phyloP scores from a whole-genome alignment of 2,888 invertebrate genomes.

The Anoplius nigerrimus region DNA sequence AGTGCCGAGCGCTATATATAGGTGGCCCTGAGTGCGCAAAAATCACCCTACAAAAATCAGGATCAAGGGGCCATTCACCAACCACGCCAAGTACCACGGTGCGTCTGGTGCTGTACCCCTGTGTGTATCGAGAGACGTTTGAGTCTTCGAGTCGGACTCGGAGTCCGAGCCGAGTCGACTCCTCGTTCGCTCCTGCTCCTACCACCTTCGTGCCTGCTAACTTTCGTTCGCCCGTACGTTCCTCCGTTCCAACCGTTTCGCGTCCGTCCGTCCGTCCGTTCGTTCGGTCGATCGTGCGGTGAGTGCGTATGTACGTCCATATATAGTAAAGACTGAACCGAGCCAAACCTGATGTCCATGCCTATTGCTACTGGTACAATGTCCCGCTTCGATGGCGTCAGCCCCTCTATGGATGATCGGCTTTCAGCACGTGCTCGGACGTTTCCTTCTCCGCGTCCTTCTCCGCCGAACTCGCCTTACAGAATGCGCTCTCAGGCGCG shows the following conservation, averaged over 20 bases:
- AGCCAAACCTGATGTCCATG: constrained; percentile 22
- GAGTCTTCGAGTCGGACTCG: neutral
- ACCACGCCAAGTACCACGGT: constrained; percentile 44
- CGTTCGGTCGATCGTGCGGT: constrained; percentile 1
- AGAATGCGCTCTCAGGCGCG: too few relatives aligned
- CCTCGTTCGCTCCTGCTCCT: neutral
- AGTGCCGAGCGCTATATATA: constrained; percentile 57
- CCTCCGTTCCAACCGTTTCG: constrained; percentile 1
- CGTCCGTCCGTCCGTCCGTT: neutral
- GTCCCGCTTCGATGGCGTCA: too few relatives aligned
- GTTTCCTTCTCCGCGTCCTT: too few relatives aligned
- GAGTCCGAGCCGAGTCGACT: neutral
- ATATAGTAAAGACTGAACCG: constrained; percentile 47
- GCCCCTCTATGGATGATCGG: too few relatives aligned
- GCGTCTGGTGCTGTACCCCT: constrained; percentile 18
- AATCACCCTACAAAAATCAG: constrained; percentile 65
- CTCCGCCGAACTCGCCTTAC: too few relatives aligned
- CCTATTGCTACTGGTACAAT: constrained; percentile 11
- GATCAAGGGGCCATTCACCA: constrained; percentile 68
- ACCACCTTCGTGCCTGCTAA: neutral
- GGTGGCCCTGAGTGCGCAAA: constrained; percentile 64
- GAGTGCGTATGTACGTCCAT: constrained; percentile 34
- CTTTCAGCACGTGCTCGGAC: too few relatives aligned
- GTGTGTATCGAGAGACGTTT: neutral
- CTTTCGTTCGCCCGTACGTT: neutral